These are phyloP conservation scores for Tinea trinotella DNA, from an alignment of 2,888 invertebrate species.

Conservation along the genomic window DNA sequence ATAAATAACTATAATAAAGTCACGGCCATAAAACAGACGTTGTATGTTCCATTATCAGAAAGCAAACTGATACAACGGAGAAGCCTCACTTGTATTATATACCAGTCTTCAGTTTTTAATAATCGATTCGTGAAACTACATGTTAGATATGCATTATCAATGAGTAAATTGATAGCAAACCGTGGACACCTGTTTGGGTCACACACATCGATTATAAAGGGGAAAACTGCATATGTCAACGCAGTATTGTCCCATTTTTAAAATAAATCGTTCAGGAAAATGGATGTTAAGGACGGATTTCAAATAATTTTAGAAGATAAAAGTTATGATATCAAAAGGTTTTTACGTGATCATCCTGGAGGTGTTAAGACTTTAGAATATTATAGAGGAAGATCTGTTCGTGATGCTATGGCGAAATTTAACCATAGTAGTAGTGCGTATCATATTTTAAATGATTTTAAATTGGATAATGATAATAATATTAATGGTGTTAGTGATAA, in stretches of 20 bases:
- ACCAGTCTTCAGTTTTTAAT: neutral
- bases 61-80: slow-evolving; percentile 2
- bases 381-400: slow-evolving; percentile 69
- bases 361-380: slow-evolving; percentile 75
- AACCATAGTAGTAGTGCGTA: slow-evolving; percentile 77
- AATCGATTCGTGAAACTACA: slow-evolving; percentile 1
- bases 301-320: slow-evolving; percentile 54
- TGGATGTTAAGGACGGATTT: slow-evolving; percentile 32
- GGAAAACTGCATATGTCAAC: neutral
- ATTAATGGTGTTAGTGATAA: slow-evolving; percentile 53
- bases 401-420: slow-evolving; percentile 65
- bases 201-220: neutral
- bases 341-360: slow-evolving; percentile 82
- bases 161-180: neutral
- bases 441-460: slow-evolving; percentile 76
- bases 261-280: slow-evolving; percentile 1
- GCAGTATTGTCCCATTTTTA: neutral
- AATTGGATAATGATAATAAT: slow-evolving; percentile 50
- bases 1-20: neutral
- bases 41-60: slow-evolving; percentile 4
- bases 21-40: neutral
- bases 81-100: neutral
- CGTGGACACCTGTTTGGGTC: slow-evolving; percentile 1
- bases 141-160: slow-evolving; percentile 12
- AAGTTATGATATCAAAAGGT: slow-evolving; percentile 76